These are phyloP conservation scores for Myrmecophaga tridactyla DNA, from an alignment of 2,113 vertebrate species.

Conservation along the genomic window DNA sequence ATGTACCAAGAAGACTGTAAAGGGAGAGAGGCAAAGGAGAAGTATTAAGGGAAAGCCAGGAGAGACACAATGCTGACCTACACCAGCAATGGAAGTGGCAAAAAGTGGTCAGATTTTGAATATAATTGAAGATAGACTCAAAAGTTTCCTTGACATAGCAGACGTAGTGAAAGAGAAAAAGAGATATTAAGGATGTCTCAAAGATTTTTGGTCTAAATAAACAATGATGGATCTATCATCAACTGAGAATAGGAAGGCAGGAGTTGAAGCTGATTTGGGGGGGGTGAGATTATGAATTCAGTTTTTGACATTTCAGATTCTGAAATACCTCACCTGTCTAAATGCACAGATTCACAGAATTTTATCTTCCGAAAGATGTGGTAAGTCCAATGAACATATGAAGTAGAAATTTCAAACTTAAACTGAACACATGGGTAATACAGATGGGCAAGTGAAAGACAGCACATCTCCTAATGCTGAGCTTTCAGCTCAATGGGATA, in stretches of 20 bases:
- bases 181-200: background rate
- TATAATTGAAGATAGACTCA: background rate
- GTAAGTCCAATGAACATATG: conserved; percentile 14
- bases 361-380: background rate
- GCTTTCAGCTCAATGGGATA: conserved; percentile 30
- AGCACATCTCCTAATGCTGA: conserved; percentile 38
- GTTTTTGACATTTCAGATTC: background rate
- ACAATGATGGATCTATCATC: background rate
- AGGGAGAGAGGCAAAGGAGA: background rate
- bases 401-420: conserved; percentile 33
- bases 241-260: background rate
- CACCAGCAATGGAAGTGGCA: background rate
- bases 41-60: background rate
- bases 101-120: background rate
- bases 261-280: background rate
- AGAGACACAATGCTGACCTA: background rate
- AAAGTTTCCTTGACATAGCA: background rate
- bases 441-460: conserved; percentile 5
- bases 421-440: background rate
- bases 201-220: conserved; percentile 8
- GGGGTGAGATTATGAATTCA: background rate
- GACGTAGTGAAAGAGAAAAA: background rate
- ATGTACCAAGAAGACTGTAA: background rate
- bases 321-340: background rate
- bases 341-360: background rate